phyloP scores from a whole-genome alignment of 2,797 vertebrate genomes.

The Gymnothorax javanicus region DNA sequence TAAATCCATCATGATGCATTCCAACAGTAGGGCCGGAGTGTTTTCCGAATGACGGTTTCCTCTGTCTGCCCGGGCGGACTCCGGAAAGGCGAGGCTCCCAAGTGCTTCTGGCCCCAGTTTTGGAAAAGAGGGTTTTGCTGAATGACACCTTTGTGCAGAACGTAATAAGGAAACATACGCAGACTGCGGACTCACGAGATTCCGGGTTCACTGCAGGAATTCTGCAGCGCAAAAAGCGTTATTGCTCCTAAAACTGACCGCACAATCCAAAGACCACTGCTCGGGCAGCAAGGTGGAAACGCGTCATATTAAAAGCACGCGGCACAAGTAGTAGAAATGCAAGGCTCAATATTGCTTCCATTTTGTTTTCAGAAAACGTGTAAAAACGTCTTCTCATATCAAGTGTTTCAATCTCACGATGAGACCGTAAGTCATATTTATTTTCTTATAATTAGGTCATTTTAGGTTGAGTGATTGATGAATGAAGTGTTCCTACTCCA shows the following conservation, averaged over 20 bases:
- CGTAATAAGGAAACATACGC: background rate
- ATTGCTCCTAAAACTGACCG: background rate
- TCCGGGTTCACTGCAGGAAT: background rate
- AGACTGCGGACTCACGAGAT: background rate
- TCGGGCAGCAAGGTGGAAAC: background rate
- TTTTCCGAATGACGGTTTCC: background rate
- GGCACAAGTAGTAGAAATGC: background rate
- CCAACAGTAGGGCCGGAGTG: background rate
- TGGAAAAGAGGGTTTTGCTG: background rate
- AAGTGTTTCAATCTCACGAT: too few species aligned
- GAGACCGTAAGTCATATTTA: too few species aligned
- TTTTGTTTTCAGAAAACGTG: background rate
- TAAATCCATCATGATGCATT: background rate
- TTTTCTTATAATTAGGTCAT: too few species aligned
- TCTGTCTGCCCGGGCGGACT: background rate
- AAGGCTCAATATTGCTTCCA: background rate
- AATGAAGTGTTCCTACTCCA: too few species aligned
- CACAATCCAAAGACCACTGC: background rate
- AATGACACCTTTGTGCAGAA: slow-evolving; percentile 16
- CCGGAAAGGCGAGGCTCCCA: background rate
- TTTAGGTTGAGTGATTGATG: too few species aligned
- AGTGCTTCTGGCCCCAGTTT: background rate
- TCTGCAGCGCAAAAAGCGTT: background rate
- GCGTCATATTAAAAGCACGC: background rate
- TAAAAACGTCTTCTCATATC: too few species aligned